A percentile compares a stretch with the other conserved stretches of the same genome.
Evolutionary conservation across 1,140 invertebrate genomes (phyloP).

Genomic region (Drosophila mauritiana): DNA sequence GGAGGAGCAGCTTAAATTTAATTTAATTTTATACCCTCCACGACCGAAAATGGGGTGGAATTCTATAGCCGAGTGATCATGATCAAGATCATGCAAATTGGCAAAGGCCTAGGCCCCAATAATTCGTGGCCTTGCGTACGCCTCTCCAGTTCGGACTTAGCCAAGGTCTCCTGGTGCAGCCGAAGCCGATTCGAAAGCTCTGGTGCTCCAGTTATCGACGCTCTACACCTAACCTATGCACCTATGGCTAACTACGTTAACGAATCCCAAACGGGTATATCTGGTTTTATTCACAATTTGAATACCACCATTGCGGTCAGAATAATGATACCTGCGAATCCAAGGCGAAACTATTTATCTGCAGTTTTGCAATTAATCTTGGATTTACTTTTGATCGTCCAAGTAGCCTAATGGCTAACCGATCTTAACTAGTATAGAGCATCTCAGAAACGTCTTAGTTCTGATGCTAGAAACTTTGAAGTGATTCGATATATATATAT

Average conservation of each 20-base stretch:
- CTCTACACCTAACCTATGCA: conserved; percentile 62
- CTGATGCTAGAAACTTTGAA: background rate
- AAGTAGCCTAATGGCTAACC: background rate
- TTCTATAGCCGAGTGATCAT: conserved; percentile 20
- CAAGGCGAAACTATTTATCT: conserved; percentile 24
- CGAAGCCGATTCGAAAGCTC: conserved; percentile 44
- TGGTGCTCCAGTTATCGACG: conserved; percentile 65
- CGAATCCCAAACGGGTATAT: conserved; percentile 38
- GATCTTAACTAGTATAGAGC: background rate
- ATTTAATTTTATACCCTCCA: background rate
- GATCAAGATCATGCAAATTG: conserved; percentile 25
- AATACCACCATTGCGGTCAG: conserved; percentile 23
- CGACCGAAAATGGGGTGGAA: background rate
- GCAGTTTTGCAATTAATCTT: conserved; percentile 7
- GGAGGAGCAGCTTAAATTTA: conserved; percentile 22
- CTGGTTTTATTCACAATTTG: conserved; percentile 29
- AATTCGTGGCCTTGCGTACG: conserved; percentile 27
- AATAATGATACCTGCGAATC: conserved; percentile 24
- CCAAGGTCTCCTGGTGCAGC: conserved; percentile 56
- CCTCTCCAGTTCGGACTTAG: conserved; percentile 23
- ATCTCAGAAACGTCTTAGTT: background rate
- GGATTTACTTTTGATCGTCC: too few species aligned
- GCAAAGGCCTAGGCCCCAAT: conserved; percentile 41
- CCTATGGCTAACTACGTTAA: conserved; percentile 20
- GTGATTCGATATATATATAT: background rate